Percentiles rank a stretch among this genome's conserved stretches.
These are phyloP conservation scores for Aromia moschata DNA, from an alignment of 2,888 invertebrate genomes.

Conservation along the genomic window DNA sequence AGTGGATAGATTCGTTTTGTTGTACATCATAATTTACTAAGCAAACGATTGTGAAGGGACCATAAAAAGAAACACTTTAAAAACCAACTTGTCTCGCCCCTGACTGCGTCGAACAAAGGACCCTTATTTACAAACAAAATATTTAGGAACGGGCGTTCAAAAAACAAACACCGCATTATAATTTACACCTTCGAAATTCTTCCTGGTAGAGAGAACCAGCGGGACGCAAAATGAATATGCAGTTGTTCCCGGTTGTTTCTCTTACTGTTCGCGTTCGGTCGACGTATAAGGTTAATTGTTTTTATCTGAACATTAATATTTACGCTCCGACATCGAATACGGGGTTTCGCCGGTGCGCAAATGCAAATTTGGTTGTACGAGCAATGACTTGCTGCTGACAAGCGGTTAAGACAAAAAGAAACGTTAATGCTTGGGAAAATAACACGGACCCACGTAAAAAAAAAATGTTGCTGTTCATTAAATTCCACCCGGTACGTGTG, in stretches of 20 bases:
- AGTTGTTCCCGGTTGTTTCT: slow-evolving; percentile 25
- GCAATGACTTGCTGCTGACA: too few relatives aligned
- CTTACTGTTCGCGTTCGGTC: slow-evolving; percentile 14
- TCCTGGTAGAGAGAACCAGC: slow-evolving; percentile 46
- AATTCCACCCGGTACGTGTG: too few relatives aligned
- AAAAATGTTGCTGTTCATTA: too few relatives aligned
- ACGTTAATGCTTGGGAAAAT: too few relatives aligned
- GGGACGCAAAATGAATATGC: slow-evolving; percentile 34
- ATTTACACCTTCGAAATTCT: slow-evolving; percentile 53
- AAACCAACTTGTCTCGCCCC: slow-evolving; percentile 42
- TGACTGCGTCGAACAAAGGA: slow-evolving; percentile 49
- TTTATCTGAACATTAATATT: neutral
- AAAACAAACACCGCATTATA: slow-evolving; percentile 53
- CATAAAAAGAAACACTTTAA: slow-evolving; percentile 40
- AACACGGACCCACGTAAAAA: too few relatives aligned
- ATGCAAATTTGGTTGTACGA: neutral
- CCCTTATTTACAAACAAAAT: slow-evolving; percentile 53
- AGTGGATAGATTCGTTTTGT: slow-evolving; percentile 19
- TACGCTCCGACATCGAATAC: neutral
- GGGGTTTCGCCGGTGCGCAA: neutral
- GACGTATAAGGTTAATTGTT: slow-evolving; percentile 16
- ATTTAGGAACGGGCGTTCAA: slow-evolving; percentile 51
- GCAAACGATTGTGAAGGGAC: slow-evolving; percentile 27
- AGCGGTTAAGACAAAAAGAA: too few relatives aligned
- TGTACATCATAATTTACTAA: slow-evolving; percentile 29